Conservation (phyloP, 2,888 invertebrate genomes). For the Archips xylosteana region DNA sequence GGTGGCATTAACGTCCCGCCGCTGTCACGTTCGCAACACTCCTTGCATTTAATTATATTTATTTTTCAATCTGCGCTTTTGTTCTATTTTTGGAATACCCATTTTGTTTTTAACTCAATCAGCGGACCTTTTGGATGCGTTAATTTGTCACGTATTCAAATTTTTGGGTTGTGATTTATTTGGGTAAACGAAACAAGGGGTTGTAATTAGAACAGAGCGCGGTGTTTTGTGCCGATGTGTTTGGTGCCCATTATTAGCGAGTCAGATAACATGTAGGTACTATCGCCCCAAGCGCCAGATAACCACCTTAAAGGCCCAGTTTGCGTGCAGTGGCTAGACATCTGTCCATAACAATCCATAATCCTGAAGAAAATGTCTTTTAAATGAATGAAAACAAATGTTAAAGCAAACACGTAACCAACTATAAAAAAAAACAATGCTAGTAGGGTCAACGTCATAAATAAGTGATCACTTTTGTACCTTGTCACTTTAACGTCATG, state of each 20-base stretch:
- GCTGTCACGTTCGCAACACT: slow-evolving; percentile 69
- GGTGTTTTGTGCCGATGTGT: slow-evolving; percentile 21
- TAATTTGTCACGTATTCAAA: slow-evolving; percentile 42
- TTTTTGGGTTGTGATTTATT: slow-evolving; percentile 38
- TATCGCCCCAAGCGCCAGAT: no score
- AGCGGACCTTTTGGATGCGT: slow-evolving; percentile 42
- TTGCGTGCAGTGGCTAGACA: no score
- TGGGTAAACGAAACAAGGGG: slow-evolving; percentile 18
- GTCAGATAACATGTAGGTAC: slow-evolving; percentile 6
- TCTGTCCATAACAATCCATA: no score
- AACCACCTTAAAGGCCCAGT: no score
- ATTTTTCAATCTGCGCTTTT: slow-evolving; percentile 67
- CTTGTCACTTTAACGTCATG: no score
- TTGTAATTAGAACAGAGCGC: slow-evolving; percentile 7
- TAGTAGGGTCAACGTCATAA: no score
- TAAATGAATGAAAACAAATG: no score
- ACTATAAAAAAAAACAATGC: no score
- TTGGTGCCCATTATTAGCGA: slow-evolving; percentile 18
- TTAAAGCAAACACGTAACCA: no score
- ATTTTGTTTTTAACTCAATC: slow-evolving; percentile 42
- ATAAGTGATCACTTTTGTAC: no score
- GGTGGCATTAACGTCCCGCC: slow-evolving; percentile 73
- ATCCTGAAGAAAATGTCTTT: no score
- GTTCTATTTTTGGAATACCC: slow-evolving; percentile 49
- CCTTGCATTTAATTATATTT: slow-evolving; percentile 74